Conservation (phyloP, 2,888 invertebrate genomes). For the Zygothrica quintamaculata region DNA sequence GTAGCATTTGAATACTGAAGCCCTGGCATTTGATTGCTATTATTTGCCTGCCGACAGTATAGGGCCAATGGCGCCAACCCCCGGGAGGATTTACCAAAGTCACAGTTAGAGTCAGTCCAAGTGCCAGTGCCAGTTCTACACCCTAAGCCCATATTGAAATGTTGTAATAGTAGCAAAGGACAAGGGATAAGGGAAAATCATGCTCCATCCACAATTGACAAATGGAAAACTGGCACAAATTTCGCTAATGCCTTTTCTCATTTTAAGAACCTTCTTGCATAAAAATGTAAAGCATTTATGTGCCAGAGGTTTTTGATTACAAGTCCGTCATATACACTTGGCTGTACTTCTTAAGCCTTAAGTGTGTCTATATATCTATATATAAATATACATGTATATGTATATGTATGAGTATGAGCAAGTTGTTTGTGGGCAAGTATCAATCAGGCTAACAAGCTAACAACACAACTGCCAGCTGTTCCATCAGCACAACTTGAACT, state of each 20-base stretch:
- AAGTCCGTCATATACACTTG: background rate
- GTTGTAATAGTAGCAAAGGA: constrained; percentile 22
- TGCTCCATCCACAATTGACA: constrained; percentile 44
- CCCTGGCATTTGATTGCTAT: constrained; percentile 67
- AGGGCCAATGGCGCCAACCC: constrained; percentile 61
- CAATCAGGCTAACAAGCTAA: constrained; percentile 65
- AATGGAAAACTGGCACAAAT: constrained; percentile 51
- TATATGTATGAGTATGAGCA: background rate
- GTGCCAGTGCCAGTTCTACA: constrained; percentile 3
- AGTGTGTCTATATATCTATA: background rate
- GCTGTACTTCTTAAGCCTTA: too few species aligned
- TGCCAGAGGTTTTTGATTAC: background rate
- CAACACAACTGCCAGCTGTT: constrained; percentile 70
- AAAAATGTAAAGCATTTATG: background rate
- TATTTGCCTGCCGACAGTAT: constrained; percentile 71
- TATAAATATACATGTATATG: background rate
- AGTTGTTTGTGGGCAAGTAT: constrained; percentile 46
- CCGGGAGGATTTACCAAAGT: constrained; percentile 43
- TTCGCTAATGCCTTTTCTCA: constrained; percentile 17
- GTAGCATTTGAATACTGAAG: constrained; percentile 66
- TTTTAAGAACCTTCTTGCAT: constrained; percentile 5
- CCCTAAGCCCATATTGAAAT: constrained; percentile 46
- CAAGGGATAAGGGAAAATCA: too few species aligned
- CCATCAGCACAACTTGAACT: constrained; percentile 18
- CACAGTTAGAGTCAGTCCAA: constrained; percentile 20